Conservation (phyloP, 2,888 invertebrate species). For the Koerneria pararmatus region DNA sequence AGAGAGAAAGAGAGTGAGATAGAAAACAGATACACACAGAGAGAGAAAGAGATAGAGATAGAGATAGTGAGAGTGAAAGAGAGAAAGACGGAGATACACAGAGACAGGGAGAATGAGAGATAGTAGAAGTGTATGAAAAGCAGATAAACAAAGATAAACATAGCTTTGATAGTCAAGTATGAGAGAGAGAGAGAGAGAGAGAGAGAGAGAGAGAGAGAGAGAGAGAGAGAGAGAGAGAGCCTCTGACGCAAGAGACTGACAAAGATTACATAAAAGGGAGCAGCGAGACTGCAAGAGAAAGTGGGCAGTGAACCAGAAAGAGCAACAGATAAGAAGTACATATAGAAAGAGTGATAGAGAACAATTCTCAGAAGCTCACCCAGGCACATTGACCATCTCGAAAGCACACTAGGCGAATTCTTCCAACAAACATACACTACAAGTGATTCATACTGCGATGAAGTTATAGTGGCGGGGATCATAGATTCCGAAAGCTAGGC, state of each 20-base stretch:
- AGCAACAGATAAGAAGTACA: no score
- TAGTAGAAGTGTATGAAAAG: neutral
- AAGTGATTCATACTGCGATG: no score
- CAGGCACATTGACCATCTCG: no score
- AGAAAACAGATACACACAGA: neutral
- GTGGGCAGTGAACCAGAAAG: no score
- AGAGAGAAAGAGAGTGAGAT: constrained; percentile 9
- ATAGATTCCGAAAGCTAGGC: no score
- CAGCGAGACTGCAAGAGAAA: neutral
- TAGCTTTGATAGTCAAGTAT: neutral
- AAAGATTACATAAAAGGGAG: neutral
- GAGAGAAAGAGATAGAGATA: neutral
- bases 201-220: neutral
- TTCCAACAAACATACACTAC: no score
- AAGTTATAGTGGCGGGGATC: no score
- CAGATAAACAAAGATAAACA: neutral
- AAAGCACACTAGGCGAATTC: no score
- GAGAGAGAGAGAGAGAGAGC: constrained; percentile 4
- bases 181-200: neutral
- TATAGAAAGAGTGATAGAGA: no score
- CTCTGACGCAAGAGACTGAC: neutral
- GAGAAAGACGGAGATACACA: neutral
- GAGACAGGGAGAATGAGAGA: neutral
- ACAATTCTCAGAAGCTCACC: no score
- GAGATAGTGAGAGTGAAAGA: no score